Base-by-base conservation (phyloP, 2,797 vertebrate species). In the Eurystomus glaucurus region DNA sequence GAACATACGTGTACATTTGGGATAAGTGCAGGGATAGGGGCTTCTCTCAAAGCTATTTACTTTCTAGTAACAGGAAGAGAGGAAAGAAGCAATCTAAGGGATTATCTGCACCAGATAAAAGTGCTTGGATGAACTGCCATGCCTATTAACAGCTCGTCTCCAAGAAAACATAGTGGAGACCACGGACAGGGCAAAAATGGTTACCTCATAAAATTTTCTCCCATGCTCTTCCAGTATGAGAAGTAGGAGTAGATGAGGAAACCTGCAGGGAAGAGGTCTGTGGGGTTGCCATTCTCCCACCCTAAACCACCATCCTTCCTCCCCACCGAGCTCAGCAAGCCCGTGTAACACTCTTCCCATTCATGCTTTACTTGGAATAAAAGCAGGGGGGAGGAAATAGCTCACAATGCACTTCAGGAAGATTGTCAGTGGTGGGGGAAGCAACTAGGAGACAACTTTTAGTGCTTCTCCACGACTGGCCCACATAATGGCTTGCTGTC, bases 61-160 rank as follows among this genome's bases (percentile, higher is more conserved):
- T 80, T 94, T 79, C 62, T 51, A 75, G 69, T 70, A 91, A 87
- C 55, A 79, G 74, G 22, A 90, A 66, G 85, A 94, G 83, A 87
- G 35, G 74, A 95, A 90, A 95, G 58, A 78, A 90, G 66, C 82
- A 87, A 96, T 96, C 92, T 93, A 91, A 94, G 58, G 95, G 95
- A 96, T 97, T 96, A 97, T 95, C 95, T 92, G 29, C 33, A 85
- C 43, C 77, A 96, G 96, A 95, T 96, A 95, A 96, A 95, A 91
- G 39, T 5, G 1, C 58, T 95, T 93, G 86, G 88, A 93, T 85
- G 90, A 96, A 94, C 50, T 96, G 80, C 74, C 85, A 79, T 62
- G 66, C 19, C 88, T 92, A 93, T 96, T 93, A 96, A 95, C 92
- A 96, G 93, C 70, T 97, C 93, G 82, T 95, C 90, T 95, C 84